Evolutionary conservation across 2,797 vertebrate genomes (phyloP).

Genomic region (Psittacula echo): DNA sequence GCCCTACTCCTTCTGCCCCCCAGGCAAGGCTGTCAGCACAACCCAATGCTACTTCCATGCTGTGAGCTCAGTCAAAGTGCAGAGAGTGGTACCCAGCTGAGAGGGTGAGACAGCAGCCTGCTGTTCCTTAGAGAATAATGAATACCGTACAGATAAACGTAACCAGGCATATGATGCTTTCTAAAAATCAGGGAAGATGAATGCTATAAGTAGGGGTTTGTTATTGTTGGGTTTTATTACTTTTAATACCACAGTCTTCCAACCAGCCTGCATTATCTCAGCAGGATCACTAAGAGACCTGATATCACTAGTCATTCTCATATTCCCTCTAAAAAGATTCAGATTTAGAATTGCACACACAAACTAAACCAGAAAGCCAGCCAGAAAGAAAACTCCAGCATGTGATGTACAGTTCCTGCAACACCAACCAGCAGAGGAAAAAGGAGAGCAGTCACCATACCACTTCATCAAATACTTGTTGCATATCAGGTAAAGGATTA

Average conservation of each 20-base stretch:
- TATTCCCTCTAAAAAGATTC: neutral
- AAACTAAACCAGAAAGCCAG: neutral
- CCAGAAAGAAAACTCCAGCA: neutral
- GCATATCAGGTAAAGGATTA: neutral
- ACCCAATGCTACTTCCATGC: rapidly evolving
- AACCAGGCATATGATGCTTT: neutral
- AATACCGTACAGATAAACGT: neutral
- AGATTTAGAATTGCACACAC: neutral
- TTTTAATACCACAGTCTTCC: neutral
- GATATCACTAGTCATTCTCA: neutral
- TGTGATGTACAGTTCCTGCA: neutral
- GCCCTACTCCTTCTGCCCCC: neutral
- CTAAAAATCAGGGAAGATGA: neutral
- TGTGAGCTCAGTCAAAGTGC: neutral
- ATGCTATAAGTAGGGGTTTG: neutral
- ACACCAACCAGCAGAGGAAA: neutral
- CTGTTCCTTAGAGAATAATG: neutral
- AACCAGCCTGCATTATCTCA: neutral
- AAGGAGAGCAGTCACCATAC: neutral
- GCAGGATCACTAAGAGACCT: neutral
- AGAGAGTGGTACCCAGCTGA: neutral
- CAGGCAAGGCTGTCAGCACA: neutral
- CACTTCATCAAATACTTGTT: neutral
- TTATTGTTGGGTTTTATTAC: neutral
- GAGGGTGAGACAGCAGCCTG: neutral